Conservation (phyloP, 2,888 invertebrate species). For the Pteria penguin region DNA sequence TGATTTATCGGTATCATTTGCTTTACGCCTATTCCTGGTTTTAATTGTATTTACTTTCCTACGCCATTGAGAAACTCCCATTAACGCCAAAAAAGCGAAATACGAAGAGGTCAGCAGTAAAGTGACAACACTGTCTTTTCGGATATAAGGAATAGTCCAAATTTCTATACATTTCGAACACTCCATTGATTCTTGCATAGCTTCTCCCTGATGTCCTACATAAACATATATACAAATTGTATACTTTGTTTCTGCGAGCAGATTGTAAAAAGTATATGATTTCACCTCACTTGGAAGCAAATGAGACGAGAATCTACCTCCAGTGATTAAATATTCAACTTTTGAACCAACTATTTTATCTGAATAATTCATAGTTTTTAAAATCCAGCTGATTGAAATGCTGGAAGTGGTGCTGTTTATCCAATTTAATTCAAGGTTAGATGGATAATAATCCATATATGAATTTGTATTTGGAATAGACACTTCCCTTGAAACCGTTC, state of each 20-base stretch:
- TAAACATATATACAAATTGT: constrained; percentile 5
- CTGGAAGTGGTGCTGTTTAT: constrained; percentile 7
- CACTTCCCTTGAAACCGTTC: not conserved
- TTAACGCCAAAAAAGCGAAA: constrained; percentile 5
- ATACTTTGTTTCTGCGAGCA: constrained; percentile 7
- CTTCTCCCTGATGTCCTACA: not conserved
- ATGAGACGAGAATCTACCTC: constrained; percentile 11
- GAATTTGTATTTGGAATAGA: too few relatives aligned
- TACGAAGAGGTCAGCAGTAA: constrained; percentile 9
- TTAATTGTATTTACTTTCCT: constrained; percentile 1
- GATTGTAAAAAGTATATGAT: not conserved
- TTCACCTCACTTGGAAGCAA: constrained; percentile 3
- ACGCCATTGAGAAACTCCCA: constrained; percentile 15
- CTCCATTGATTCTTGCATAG: constrained; percentile 1
- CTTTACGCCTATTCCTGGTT: not conserved
- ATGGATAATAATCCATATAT: not conserved
- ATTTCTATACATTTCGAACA: constrained; percentile 11
- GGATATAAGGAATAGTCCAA: constrained; percentile 9
- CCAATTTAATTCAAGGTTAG: not conserved
- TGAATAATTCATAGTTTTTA: not conserved
- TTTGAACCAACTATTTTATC: constrained; percentile 1
- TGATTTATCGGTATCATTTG: not conserved
- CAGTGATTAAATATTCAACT: constrained; percentile 3
- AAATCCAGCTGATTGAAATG: constrained; percentile 7
- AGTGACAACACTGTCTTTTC: constrained; percentile 9